Conservation (phyloP, 2,888 invertebrate genomes). For the Microplitis deprimator region DNA sequence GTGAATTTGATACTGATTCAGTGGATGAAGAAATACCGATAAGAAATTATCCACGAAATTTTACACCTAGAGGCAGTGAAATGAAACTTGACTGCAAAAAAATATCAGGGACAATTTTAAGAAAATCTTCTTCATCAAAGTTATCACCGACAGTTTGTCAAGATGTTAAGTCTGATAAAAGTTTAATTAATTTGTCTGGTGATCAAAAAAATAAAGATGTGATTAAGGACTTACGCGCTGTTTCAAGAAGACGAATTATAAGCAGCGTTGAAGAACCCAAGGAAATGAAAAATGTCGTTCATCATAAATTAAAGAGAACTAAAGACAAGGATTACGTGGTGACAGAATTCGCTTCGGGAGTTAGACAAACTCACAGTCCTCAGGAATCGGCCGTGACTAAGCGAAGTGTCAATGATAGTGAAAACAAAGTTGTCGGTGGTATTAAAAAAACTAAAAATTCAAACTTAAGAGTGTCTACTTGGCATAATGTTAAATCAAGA, state of each 20-base stretch:
- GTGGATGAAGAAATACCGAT: neutral
- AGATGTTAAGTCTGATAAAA: conserved; percentile 34
- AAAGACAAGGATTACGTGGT: neutral
- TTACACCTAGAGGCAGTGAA: conserved; percentile 43
- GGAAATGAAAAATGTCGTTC: neutral
- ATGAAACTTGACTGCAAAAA: conserved; percentile 48
- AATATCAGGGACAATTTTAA: conserved; percentile 50
- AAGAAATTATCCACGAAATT: conserved; percentile 3
- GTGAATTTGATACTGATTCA: conserved; percentile 19
- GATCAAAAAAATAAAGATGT: conserved; percentile 42
- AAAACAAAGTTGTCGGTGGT: conserved; percentile 35
- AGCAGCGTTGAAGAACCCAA: conserved; percentile 55
- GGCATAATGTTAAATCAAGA: conserved; percentile 39
- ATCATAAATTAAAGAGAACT: neutral
- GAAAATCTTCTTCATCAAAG: conserved; percentile 48
- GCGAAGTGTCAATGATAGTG: conserved; percentile 29
- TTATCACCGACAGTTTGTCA: conserved; percentile 26
- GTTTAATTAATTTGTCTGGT: conserved; percentile 24
- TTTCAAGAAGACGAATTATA: conserved; percentile 65
- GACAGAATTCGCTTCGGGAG: too few relatives aligned
- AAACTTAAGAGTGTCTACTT: conserved; percentile 17
- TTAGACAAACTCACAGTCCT: neutral
- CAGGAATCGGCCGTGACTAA: conserved; percentile 20
- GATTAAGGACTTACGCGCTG: conserved; percentile 53
- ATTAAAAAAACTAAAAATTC: conserved; percentile 20